Evolutionary conservation across 2,888 invertebrate genomes (phyloP), one percentile per base, ranked within the genome.

Genomic region (Lepeophtheirus nordmannii): DNA sequence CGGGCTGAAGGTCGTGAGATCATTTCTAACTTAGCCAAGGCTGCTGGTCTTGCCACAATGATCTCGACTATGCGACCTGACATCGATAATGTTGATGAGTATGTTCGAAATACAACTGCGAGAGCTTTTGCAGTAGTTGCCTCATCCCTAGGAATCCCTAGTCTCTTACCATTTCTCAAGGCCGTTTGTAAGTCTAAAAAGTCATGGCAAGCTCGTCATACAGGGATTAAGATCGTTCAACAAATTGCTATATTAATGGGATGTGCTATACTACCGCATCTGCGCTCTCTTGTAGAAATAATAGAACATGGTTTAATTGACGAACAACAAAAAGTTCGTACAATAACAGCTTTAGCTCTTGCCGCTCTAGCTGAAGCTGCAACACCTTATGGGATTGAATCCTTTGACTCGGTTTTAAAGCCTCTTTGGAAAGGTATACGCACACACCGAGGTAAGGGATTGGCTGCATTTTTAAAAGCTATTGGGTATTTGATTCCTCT

Each of bases 171-270:
- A 0, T 98, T 99, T 78, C 82, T 99, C 71, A 99, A 97, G 77
- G 97, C 98, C 65, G 98, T 98, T 3, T 98, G 98, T 75, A 85
- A 93, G 72, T 94, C 94, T 70, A 99, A 99, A 79, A 99, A 99
- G 76, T 96, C 94, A 0, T 99, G 98, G 98, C 98, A 99, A 78
- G 98, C 83, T 11, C 74, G 82, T n/a, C 97, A 97, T 76, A 97
- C 96, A 7, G 97, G 97, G 74, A 98, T 98, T 69, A 99, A 99
- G 79, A 99, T 99, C 74, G 97, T 99, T 0, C 98, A 99, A 75
- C 98, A 99, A 79, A 98, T 99, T 71, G 94, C 98, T 59, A 99
- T 99, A 74, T 80, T 99, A 38, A 97, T 99, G 96, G 98, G 98
- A 10, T 99, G 98, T 75, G 98, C 98, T 38, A 97, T 99, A 72